Evolutionary conservation across 2,888 invertebrate genomes (phyloP), one percentile per base, ranked within the genome.

Genomic region (Cephus pulcher): DNA sequence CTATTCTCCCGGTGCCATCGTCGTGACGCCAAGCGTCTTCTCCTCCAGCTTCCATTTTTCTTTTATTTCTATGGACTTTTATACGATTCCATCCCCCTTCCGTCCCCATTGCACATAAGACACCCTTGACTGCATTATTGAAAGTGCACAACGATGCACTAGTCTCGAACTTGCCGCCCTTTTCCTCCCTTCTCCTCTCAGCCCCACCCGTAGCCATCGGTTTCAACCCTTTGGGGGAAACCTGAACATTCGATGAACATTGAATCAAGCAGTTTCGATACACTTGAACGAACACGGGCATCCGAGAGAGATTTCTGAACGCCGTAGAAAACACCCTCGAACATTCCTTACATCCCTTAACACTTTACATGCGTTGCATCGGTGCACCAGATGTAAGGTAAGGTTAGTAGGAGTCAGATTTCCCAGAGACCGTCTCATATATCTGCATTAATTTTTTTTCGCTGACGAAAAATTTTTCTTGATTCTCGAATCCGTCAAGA

Each of bases 31-130:
- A 56, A 56, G 56, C 56, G 68, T 68, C 30, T 30, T 69, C 34
- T 69, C 69, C 34, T 30, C 23, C 3, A 69, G 35, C 23, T 75
- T 69, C n/a, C 69, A 23, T 32, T 30, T 23, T 68, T 75, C 35
- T 75, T 75, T 12, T 69, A 30, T 75, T 69, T 30, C 33, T 35
- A 40, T 37, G 56, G 56, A 56, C 74, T 40, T 74, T 74, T 74
- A 34, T 40, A 33, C 73, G 33, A 73, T 76, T 76, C 6, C 71
- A 76, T 73, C 68, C 68, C 23, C 40, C 33, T n/a, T 75, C 33
- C 40, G 12, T 4, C 15, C 34, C 68, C 56, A 56, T 56, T 56
- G 9, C 56, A 56, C 56, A 56, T 56, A 56, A 56, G 56, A 56
- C 23, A 56, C 56, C 56, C 56, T 56, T 56, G 56, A 56, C 56